These are phyloP conservation scores for Cremastinae sp. DNA, from an alignment of 2,888 invertebrate genomes.

Conservation along the genomic window DNA sequence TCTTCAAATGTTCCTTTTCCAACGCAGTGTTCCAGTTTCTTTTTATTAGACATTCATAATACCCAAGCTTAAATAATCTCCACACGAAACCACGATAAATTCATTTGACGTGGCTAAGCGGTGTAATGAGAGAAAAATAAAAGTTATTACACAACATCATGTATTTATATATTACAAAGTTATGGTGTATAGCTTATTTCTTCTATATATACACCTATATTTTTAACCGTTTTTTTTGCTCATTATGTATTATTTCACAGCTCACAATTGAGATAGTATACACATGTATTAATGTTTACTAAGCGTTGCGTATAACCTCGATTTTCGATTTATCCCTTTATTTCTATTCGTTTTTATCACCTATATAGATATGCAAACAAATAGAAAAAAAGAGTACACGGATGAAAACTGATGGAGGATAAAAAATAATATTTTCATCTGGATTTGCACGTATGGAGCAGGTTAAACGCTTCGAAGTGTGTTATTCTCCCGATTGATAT, in stretches of 20 bases:
- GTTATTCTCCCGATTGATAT: neutral
- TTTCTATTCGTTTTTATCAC: slow-evolving; percentile 22
- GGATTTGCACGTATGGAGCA: slow-evolving; percentile 52
- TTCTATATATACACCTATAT: neutral
- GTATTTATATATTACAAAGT: too few species aligned
- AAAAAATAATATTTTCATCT: slow-evolving; percentile 42
- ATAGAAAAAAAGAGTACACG: neutral
- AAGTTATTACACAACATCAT: too few species aligned
- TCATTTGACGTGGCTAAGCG: neutral
- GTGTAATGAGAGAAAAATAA: neutral
- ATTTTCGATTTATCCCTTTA: too few species aligned
- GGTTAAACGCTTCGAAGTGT: neutral
- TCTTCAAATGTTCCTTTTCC: too few species aligned
- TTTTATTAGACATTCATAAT: too few species aligned
- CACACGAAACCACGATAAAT: slow-evolving; percentile 3
- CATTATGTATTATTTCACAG: neutral
- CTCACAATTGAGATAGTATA: slow-evolving; percentile 43
- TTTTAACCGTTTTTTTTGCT: neutral
- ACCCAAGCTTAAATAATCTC: too few species aligned
- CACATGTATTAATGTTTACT: slow-evolving; percentile 54
- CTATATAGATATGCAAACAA: too few species aligned
- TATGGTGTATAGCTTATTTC: too few species aligned
- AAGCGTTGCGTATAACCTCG: too few species aligned
- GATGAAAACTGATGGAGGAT: slow-evolving; percentile 22
- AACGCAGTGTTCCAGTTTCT: too few species aligned